These are phyloP conservation scores for Dinomys branickii DNA, from an alignment of 2,113 vertebrate species.

Conservation along the genomic window DNA sequence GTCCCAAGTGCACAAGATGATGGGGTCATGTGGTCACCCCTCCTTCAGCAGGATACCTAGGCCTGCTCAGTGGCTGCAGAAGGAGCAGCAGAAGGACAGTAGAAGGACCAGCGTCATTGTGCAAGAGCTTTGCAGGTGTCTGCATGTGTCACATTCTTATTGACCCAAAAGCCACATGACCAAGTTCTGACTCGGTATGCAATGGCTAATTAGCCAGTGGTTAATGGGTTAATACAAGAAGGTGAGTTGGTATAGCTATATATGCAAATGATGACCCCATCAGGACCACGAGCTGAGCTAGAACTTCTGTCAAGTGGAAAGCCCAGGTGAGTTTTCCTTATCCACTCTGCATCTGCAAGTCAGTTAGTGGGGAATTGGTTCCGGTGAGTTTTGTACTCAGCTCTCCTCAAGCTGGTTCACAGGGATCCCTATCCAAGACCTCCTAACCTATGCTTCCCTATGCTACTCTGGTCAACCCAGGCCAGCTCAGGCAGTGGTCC, in stretches of 20 bases:
- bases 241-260: background rate
- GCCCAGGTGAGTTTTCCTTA: background rate
- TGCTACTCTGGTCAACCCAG: no score
- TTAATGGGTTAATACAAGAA: background rate
- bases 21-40: no score
- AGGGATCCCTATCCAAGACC: fast-evolving
- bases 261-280: background rate
- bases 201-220: no score
- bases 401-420: background rate
- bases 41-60: background rate
- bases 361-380: background rate
- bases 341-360: background rate
- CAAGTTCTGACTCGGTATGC: background rate
- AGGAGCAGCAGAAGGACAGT: background rate
- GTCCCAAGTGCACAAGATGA: background rate
- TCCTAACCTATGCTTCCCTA: background rate
- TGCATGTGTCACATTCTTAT: background rate
- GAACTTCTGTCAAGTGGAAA: background rate
- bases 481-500: background rate
- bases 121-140: background rate
- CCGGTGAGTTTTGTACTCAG: fast-evolving
- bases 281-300: background rate
- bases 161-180: background rate
- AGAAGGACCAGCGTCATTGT: background rate
- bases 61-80: fast-evolving